These are phyloP conservation scores for Luperina nickerlii DNA, from an alignment of 2,888 invertebrate species.

Conservation along the genomic window DNA sequence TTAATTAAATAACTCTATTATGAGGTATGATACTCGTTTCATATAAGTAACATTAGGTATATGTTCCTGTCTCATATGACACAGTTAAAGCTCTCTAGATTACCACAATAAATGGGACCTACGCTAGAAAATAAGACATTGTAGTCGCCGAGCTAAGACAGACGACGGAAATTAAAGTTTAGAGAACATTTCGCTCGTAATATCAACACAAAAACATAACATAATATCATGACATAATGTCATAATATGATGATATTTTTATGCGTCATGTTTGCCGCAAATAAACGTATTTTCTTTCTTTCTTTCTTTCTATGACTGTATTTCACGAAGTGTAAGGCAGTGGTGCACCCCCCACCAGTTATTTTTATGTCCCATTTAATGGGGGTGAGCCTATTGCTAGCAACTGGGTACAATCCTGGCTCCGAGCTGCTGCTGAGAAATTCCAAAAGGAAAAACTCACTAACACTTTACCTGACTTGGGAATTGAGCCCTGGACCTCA, in stretches of 20 bases:
- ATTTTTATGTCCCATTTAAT: background rate
- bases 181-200: constrained; percentile 17
- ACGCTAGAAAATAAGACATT: constrained; percentile 34
- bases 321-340: background rate
- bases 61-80: constrained; percentile 9
- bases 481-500: background rate
- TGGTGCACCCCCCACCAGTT: background rate
- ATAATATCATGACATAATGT: background rate
- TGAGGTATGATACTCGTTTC: constrained; percentile 25
- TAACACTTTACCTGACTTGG: background rate
- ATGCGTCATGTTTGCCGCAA: too few species aligned
- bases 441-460: background rate
- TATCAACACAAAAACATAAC: background rate
- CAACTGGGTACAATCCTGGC: too few species aligned
- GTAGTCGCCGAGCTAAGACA: constrained; percentile 24
- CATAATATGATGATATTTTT: too few species aligned
- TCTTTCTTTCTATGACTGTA: too few species aligned
- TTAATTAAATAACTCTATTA: constrained; percentile 20
- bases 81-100: constrained; percentile 21
- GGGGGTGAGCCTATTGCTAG: background rate
- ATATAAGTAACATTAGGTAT: constrained; percentile 9
- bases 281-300: too few species aligned
- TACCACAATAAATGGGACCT: constrained; percentile 34
- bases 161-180: constrained; percentile 55
- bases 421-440: background rate